These are phyloP conservation scores for Malachius bipustulatus DNA, from an alignment of 2,888 invertebrate species.

Conservation along the genomic window DNA sequence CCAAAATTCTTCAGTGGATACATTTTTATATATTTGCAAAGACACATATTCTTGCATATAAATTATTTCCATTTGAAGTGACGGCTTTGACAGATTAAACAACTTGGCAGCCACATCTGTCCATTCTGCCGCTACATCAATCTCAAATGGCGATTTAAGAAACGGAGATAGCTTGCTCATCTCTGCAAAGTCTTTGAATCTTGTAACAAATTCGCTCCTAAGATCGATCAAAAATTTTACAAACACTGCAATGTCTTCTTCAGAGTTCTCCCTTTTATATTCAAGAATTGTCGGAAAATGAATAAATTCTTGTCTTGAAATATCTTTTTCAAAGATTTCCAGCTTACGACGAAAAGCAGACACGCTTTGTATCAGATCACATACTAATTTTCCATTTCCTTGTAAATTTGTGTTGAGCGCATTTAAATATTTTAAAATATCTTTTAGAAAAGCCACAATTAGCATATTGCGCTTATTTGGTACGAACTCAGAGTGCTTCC, in stretches of 20 bases:
- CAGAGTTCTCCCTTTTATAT: conserved; percentile 24
- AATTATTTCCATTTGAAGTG: conserved; percentile 5
- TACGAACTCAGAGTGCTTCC: conserved; percentile 16
- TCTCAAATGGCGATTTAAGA: conserved; percentile 9
- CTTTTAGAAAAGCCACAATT: conserved; percentile 17
- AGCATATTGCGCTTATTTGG: conserved; percentile 15
- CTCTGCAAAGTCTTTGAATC: conserved; percentile 18
- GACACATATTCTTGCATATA: conserved; percentile 14
- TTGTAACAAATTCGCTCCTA: conserved; percentile 24
- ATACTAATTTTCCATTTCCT: conserved; percentile 19
- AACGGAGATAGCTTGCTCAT: conserved; percentile 5
- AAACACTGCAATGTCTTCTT: conserved; percentile 24
- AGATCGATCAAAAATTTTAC: conserved; percentile 20
- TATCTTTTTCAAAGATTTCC: conserved; percentile 19
- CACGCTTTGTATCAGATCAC: conserved; percentile 20
- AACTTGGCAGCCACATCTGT: conserved; percentile 21
- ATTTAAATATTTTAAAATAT: too few relatives aligned
- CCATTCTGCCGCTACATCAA: conserved; percentile 7
- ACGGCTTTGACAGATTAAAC: conserved; percentile 10
- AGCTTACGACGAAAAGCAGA: conserved; percentile 19
- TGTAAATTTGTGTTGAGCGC: conserved; percentile 17
- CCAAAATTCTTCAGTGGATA: conserved; percentile 15
- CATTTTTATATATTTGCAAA: conserved; percentile 19
- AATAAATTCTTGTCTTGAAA: conserved; percentile 18
- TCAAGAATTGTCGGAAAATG: conserved; percentile 25